Conservation (phyloP, 2,888 invertebrate species). For the Asteroscopus sphinx region DNA sequence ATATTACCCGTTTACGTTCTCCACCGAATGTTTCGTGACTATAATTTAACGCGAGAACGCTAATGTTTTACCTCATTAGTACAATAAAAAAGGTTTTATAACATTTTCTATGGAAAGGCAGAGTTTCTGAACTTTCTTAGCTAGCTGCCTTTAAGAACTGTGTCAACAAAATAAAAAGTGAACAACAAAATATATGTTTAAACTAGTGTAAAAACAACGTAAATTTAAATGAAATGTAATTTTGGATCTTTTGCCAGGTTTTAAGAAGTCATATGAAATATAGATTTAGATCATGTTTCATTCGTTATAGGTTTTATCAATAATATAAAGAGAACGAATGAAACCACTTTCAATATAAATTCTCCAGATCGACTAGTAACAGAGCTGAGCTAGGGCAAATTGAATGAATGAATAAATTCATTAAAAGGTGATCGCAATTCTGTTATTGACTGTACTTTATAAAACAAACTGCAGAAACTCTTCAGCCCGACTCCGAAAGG, state of each 20-base stretch:
- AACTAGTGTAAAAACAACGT: too few relatives aligned
- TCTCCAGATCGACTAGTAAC: conserved; percentile 28
- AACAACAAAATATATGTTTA: too few relatives aligned
- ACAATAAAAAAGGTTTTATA: conserved; percentile 33
- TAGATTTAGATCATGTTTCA: background rate
- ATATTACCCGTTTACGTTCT: conserved; percentile 13
- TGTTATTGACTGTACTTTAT: background rate
- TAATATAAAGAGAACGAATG: conserved; percentile 5
- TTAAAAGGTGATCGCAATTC: background rate
- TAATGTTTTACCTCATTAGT: conserved; percentile 52
- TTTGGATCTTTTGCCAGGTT: too few relatives aligned
- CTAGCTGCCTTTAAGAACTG: background rate
- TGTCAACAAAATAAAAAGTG: conserved; percentile 11
- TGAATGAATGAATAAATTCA: conserved; percentile 20
- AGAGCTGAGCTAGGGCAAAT: conserved; percentile 13
- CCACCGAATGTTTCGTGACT: conserved; percentile 39
- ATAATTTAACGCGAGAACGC: conserved; percentile 45
- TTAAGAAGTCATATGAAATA: too few relatives aligned
- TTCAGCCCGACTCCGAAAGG: conserved; percentile 26
- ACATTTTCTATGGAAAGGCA: conserved; percentile 14
- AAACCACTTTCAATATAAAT: conserved; percentile 20
- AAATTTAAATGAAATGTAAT: too few relatives aligned
- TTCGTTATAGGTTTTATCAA: background rate
- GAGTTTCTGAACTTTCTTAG: background rate
- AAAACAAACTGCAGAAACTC: conserved; percentile 22